Conservation (phyloP, 2,888 invertebrate genomes). For the Napeogenes sylphis region DNA sequence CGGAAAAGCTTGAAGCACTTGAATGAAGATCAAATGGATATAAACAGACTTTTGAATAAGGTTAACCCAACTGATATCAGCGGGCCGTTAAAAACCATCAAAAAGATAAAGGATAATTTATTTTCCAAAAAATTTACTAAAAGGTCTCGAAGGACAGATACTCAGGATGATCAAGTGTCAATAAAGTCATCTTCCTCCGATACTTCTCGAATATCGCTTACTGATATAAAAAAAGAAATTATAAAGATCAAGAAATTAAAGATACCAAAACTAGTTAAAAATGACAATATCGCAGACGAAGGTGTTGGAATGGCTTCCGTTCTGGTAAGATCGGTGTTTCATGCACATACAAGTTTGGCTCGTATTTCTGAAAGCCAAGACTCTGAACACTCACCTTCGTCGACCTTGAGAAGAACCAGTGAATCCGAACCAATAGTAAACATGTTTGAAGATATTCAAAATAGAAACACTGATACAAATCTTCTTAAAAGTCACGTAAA, state of each 20-base stretch:
- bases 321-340: constrained; percentile 80
- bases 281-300: constrained; percentile 62
- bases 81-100: constrained; percentile 75
- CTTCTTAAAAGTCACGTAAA: constrained; percentile 22
- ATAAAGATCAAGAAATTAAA: constrained; percentile 66
- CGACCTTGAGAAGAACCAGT: constrained; percentile 60
- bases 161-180: constrained; percentile 73
- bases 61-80: constrained; percentile 62
- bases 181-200: constrained; percentile 73
- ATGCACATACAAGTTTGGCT: constrained; percentile 77
- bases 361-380: constrained; percentile 77
- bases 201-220: constrained; percentile 63
- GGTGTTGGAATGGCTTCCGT: constrained; percentile 81
- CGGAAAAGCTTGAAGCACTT: constrained; percentile 60
- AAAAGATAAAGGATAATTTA: constrained; percentile 79
- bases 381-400: constrained; percentile 63
- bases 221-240: constrained; percentile 63
- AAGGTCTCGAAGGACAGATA: constrained; percentile 70
- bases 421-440: constrained; percentile 63
- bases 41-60: constrained; percentile 73
- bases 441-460: constrained; percentile 46
- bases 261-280: constrained; percentile 58
- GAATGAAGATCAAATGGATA: constrained; percentile 64
- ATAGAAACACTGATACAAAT: constrained; percentile 27
- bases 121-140: constrained; percentile 80